These are phyloP conservation scores for Myocastor coypus DNA, from an alignment of 2,113 vertebrate species.

Conservation along the genomic window DNA sequence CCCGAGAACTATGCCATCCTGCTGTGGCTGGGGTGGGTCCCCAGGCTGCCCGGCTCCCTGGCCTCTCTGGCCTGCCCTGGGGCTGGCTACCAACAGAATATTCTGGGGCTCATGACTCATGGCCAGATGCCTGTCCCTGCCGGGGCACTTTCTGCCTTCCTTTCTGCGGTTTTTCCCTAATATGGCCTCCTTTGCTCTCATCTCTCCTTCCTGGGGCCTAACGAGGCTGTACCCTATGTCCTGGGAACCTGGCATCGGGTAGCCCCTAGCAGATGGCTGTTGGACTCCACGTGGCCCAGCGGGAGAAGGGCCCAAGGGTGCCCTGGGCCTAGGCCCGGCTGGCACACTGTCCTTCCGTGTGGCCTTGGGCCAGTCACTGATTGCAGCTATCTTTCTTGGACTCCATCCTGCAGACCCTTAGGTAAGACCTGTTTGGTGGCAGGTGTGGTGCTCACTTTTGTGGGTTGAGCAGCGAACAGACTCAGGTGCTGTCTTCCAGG, in stretches of 20 bases:
- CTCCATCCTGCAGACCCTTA: background rate
- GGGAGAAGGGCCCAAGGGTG: background rate
- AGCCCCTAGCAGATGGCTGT: background rate
- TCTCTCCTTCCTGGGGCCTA: background rate
- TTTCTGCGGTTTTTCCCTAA: conserved; percentile 45
- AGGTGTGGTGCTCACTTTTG: background rate
- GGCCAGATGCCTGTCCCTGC: background rate
- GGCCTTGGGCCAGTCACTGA: background rate
- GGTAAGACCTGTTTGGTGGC: background rate
- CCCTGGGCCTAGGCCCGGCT: background rate
- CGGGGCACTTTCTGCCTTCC: background rate
- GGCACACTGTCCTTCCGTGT: background rate
- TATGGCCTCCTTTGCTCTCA: background rate
- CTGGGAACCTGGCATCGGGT: background rate
- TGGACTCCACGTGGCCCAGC: fast-evolving
- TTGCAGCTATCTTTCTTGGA: background rate
- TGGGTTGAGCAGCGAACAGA: background rate
- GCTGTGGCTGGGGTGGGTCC: background rate
- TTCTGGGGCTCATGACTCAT: background rate
- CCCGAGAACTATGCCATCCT: background rate
- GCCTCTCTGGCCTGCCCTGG: background rate
- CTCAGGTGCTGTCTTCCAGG: background rate
- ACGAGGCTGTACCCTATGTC: too few species aligned
- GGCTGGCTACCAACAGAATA: background rate
- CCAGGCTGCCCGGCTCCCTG: background rate